Evolutionary conservation across 2,888 invertebrate genomes (phyloP).

Genomic region (Chrysolina americana): DNA sequence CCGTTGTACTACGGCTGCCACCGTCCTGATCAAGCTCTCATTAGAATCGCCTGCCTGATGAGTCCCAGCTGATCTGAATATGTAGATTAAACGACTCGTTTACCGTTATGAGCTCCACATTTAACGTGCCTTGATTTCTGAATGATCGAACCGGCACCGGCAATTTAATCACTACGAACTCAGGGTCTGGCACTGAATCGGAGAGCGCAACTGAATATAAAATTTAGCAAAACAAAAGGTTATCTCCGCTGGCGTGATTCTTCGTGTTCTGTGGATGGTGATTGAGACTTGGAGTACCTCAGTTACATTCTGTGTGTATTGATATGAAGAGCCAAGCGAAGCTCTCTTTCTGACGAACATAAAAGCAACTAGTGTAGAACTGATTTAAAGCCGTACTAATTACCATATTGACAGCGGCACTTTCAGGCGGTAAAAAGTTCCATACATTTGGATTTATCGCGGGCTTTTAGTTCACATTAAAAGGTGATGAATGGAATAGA

Average conservation of each 20-base stretch:
- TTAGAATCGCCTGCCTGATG: conserved; percentile 62
- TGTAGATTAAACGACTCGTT: conserved; percentile 64
- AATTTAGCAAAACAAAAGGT: conserved; percentile 1
- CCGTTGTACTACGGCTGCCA: conserved; percentile 56
- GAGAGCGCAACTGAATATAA: not conserved
- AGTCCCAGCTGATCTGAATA: conserved; percentile 63
- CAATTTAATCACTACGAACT: conserved; percentile 43
- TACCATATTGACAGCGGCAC: no score
- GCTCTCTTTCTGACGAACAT: no score
- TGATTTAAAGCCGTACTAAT: no score
- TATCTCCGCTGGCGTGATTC: not conserved
- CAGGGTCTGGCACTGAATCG: not conserved
- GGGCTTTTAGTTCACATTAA: no score
- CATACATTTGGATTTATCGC: no score
- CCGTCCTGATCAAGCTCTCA: conserved; percentile 64
- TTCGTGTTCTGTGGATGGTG: not conserved
- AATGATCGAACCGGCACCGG: conserved; percentile 53
- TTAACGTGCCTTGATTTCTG: conserved; percentile 59
- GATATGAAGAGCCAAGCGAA: no score
- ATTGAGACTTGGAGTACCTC: not conserved
- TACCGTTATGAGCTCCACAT: conserved; percentile 59
- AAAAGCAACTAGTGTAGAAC: no score
- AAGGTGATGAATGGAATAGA: no score
- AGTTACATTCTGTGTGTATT: not conserved
- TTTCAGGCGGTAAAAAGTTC: no score